Base-by-base conservation (phyloP, 1,140 invertebrate genomes). In the Sminthurides bifidus region DNA sequence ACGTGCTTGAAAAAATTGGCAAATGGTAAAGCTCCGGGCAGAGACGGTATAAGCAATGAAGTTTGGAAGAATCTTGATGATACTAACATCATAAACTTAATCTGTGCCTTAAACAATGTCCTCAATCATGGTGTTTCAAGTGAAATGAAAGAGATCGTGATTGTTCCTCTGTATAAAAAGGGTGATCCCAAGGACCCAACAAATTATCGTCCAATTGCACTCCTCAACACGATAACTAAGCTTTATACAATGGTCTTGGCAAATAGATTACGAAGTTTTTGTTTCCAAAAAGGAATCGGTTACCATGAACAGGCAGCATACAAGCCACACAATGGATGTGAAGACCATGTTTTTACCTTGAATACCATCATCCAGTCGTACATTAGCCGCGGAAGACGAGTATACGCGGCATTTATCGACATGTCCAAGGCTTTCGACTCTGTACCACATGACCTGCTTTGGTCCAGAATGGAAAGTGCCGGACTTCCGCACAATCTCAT, bases 141-240 rank as follows among this genome's bases (percentile, higher is more conserved):
- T 3, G 17, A 19, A 0, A 55, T 45, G 55, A n/a, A 31, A 5
- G 49, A 61, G 41, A 54, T 56, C 5, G 35, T 44, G 14, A 58
- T 58, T 21, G 40, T 40, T 5, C 60, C 60, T 8, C 57, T 62
- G 6, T 58, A 59, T 38, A 66, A 66, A 52, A 68, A 66, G 50
- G 59, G 63, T n/a, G 58, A 65, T 21, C 31, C 12, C 17, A 29
- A 49, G 14, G 54, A 52, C 21, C 54, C 65, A 1, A 21, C 29
- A 31, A 67, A 68, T 43, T 67, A 66, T 41, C 40, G 66, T 30
- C 64, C 62, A 21, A 66, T 68, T 21, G 53, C 61, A n/a, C 61
- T 67, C 15, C n/a, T 66, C 0, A 65, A 66, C 46, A 59, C 54
- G 12, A 43, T 57, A 15, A 35, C 50, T 2, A 67, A 68, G 62